Evolutionary conservation across 2,797 vertebrate species (phyloP), one percentile per base, ranked within the genome.

Genomic region (Buceros bicornis): DNA sequence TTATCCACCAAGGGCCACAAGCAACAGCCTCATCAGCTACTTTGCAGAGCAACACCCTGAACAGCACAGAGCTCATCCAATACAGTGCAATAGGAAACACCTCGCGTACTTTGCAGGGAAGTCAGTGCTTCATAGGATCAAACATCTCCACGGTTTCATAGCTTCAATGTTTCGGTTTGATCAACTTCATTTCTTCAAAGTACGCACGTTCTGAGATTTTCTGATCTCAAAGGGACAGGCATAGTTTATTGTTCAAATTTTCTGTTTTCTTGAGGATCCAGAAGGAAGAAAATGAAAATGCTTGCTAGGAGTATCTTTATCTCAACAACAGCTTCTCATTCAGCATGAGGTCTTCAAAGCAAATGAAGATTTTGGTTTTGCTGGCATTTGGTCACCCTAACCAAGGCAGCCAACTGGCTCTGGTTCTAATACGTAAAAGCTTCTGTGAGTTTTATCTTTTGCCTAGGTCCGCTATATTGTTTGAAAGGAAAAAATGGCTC

Each of bases 291-390:
- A 72, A 95, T 10, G 2, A 88, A 94, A 95, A 90, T 33, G 24
- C 40, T 91, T 88, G 20, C 20, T 56, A 69, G 88, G 54, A 95
- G 16, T 45, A 83, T 94, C 93, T 91, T 77, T 88, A 60, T 92
- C 89, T 93, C 79, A 88, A 93, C 92, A 94, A 97, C 96, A 96
- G 97, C 96, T 96, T 97, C 96, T 80, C 86, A 94, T 97, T 97
- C 97, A 97, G 96, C 96, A 96, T 97, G 96, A 96, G 95, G 96
- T 97, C 97, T 94, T 90, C 86, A 86, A 96, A 95, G 93, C 70
- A 87, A 97, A 94, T 57, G 60, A 95, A 95, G 87, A 95, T 89
- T 96, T 95, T 64, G 92, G 82, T 21, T 91, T 92, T 94, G 51
- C 67, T 97, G 93, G 94, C 96, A 96, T 92, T 97, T 97, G 89